These are phyloP conservation scores for Agrenia bidenticulata DNA, from an alignment of 2,888 invertebrate species.

Conservation along the genomic window DNA sequence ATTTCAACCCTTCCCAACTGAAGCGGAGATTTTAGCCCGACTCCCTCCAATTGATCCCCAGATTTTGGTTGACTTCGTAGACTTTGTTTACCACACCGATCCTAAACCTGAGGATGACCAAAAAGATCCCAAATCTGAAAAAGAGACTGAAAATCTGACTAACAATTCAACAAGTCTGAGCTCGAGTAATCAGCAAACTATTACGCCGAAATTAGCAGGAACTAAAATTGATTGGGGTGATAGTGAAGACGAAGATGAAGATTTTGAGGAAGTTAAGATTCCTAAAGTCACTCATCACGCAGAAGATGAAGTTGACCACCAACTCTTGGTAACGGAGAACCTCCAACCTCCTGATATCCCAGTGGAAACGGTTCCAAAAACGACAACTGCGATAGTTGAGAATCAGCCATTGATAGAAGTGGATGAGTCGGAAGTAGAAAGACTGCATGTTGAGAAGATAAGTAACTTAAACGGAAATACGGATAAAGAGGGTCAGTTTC, in stretches of 20 bases:
- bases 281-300: constrained; percentile 23
- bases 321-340: neutral
- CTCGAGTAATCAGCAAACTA: constrained; percentile 8
- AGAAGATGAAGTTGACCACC: constrained; percentile 19
- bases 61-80: constrained; percentile 59
- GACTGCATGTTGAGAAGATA: constrained; percentile 55
- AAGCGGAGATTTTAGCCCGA: constrained; percentile 65
- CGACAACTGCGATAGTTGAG: neutral
- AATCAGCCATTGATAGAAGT: constrained; percentile 50
- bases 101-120: constrained; percentile 18
- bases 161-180: constrained; percentile 19
- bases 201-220: constrained; percentile 22
- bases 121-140: constrained; percentile 35
- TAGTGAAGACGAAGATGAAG: constrained; percentile 43
- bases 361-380: constrained; percentile 14
- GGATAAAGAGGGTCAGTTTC: constrained; percentile 64
- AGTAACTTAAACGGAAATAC: constrained; percentile 60
- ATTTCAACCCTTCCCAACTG: constrained; percentile 55
- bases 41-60: constrained; percentile 68
- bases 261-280: constrained; percentile 17
- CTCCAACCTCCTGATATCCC: constrained; percentile 7
- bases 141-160: constrained; percentile 26
- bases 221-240: constrained; percentile 49
- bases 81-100: constrained; percentile 32
- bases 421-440: constrained; percentile 59